Conservation (phyloP, 2,797 vertebrate genomes). For the Microctenopoma lineatum region DNA sequence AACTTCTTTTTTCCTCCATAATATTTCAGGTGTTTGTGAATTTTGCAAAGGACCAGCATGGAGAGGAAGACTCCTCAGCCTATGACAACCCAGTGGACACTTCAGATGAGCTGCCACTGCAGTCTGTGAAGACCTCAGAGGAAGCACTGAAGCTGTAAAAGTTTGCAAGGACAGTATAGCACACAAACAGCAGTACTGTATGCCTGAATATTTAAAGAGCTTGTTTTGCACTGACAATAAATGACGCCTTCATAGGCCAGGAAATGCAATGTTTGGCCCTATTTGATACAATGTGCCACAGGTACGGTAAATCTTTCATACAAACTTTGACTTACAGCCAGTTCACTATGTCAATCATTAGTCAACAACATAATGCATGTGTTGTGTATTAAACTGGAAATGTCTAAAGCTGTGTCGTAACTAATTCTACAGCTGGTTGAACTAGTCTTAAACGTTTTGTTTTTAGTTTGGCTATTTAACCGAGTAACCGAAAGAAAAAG, state of each 20-base stretch:
- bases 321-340: no score
- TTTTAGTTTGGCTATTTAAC: no score
- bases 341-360: no score
- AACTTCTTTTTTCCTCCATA: constrained; percentile 10
- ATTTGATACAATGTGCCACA: neutral
- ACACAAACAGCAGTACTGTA: neutral
- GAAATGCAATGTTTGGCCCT: neutral
- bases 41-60: constrained; percentile 79
- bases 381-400: neutral
- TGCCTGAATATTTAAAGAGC: neutral
- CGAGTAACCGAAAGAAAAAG: neutral
- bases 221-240: neutral
- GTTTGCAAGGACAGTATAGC: neutral
- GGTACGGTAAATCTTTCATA: no score
- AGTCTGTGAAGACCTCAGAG: constrained; percentile 15
- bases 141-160: constrained; percentile 30
- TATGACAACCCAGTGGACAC: constrained; percentile 74
- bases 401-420: neutral
- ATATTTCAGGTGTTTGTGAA: constrained; percentile 84
- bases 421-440: neutral
- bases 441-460: no score
- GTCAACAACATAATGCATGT: no score
- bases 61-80: constrained; percentile 53
- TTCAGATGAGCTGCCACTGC: constrained; percentile 74
- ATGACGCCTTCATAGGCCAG: neutral